A percentile compares a stretch with the other conserved stretches of the same genome.
Conservation (phyloP, 2,888 invertebrate genomes). For the Catonia carolina region DNA sequence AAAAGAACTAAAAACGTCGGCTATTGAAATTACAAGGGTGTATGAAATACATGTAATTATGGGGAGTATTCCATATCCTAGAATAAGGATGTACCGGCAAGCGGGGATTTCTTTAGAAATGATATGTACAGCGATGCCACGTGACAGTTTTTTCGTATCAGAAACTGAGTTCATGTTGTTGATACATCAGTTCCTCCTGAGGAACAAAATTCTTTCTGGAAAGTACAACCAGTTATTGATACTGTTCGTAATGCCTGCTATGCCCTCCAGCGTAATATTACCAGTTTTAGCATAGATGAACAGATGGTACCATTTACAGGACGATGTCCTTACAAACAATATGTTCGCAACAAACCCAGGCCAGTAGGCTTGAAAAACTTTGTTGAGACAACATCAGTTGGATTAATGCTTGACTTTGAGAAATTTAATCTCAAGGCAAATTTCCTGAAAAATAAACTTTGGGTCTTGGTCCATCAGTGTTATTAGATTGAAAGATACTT, state of each 20-base stretch:
- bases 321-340: background rate
- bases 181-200: background rate
- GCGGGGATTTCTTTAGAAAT: background rate
- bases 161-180: background rate
- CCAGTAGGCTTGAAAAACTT: background rate
- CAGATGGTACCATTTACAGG: background rate
- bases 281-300: too few species aligned
- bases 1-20: too few species aligned
- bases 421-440: too few species aligned
- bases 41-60: background rate
- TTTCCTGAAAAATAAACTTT: too few species aligned
- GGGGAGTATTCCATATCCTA: background rate
- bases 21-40: conserved; percentile 1
- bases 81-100: conserved; percentile 2
- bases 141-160: background rate
- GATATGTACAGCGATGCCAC: background rate
- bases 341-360: conserved; percentile 12
- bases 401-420: background rate
- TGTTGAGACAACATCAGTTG: background rate
- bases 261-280: background rate
- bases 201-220: conserved; percentile 2
- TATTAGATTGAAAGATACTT: conserved; percentile 4
- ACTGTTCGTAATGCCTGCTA: conserved; percentile 1
- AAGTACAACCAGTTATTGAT: background rate
- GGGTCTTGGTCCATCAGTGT: conserved; percentile 1